A percentile compares a stretch with the other conserved stretches of the same genome.
These are phyloP conservation scores for Etia nguti DNA, from an alignment of 2,113 vertebrate genomes.

Conservation along the genomic window DNA sequence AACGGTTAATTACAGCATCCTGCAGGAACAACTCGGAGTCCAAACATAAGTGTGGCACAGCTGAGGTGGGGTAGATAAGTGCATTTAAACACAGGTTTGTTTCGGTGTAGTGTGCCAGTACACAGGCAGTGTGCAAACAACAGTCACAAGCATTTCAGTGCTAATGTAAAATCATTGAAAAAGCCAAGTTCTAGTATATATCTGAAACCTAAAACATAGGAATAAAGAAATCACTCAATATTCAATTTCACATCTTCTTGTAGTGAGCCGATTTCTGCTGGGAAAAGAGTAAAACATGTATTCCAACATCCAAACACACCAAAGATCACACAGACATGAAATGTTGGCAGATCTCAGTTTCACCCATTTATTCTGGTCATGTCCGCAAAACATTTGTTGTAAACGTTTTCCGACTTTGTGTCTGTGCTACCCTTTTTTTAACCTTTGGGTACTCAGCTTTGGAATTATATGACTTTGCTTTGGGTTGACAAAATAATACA, in stretches of 20 bases:
- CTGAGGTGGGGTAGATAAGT: neutral
- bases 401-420: neutral
- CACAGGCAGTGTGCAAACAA: neutral
- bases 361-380: neutral
- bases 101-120: neutral
- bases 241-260: neutral
- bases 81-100: neutral
- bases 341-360: neutral
- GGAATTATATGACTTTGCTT: neutral
- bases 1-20: slow-evolving; percentile 44
- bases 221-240: neutral
- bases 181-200: accelerated
- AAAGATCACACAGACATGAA: neutral
- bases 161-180: neutral
- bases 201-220: neutral
- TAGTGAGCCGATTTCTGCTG: neutral
- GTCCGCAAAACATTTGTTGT: neutral
- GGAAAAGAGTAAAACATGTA: neutral
- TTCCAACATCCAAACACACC: neutral
- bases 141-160: neutral
- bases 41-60: slow-evolving; percentile 14
- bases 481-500: neutral
- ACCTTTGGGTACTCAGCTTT: neutral
- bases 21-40: slow-evolving; percentile 8
- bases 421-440: neutral